Percentiles rank a stretch among this genome's conserved stretches.
Evolutionary conservation across 2,888 invertebrate genomes (phyloP).

Genomic region (Tetranychus truncatus): DNA sequence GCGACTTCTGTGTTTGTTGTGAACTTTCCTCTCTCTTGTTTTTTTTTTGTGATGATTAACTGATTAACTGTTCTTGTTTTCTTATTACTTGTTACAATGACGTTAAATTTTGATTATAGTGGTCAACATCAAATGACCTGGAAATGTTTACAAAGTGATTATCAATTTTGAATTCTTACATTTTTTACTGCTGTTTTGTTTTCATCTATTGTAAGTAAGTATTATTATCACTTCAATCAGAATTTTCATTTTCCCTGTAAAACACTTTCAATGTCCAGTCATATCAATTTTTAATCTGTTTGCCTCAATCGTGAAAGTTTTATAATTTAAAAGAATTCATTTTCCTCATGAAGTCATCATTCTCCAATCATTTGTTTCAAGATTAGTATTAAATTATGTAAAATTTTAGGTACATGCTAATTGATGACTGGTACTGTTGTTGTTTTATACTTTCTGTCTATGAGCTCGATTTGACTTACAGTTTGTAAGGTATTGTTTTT

Average conservation of each 20-base stretch:
- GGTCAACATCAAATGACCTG: neutral
- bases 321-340: neutral
- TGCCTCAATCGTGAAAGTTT: neutral
- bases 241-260: neutral
- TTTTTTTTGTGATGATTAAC: neutral
- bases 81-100: neutral
- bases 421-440: too few relatives aligned
- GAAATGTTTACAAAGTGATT: neutral
- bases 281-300: neutral
- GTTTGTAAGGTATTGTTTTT: too few relatives aligned
- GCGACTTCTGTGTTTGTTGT: too few relatives aligned
- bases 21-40: neutral
- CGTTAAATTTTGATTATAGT: neutral
- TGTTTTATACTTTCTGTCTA: too few relatives aligned
- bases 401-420: neutral
- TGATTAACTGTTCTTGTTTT: neutral
- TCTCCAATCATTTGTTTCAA: neutral
- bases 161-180: neutral
- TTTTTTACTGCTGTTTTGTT: neutral
- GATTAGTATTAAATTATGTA: neutral
- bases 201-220: neutral
- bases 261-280: neutral
- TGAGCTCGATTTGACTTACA: too few relatives aligned
- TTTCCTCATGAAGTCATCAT: conserved; percentile 6
- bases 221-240: neutral